These are phyloP conservation scores for Trichopoda pennipes DNA, from an alignment of 2,888 invertebrate genomes.

Conservation along the genomic window DNA sequence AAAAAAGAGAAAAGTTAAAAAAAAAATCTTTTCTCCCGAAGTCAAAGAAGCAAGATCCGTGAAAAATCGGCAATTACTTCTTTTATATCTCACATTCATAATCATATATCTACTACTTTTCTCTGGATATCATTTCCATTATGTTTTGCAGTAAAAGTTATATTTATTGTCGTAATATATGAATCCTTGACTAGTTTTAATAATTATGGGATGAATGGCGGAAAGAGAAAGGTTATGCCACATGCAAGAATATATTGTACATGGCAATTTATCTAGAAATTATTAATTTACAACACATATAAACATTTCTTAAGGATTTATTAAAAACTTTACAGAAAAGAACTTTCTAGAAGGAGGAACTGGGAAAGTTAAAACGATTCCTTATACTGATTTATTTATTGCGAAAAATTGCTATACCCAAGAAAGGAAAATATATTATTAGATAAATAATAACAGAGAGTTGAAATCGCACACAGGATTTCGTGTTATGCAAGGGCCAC, in stretches of 20 bases:
- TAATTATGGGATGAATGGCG: constrained; percentile 36
- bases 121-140: neutral
- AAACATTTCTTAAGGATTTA: neutral
- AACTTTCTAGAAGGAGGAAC: no score
- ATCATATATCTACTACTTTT: neutral
- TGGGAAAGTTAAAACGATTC: no score
- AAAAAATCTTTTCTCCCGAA: no score
- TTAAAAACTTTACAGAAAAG: no score
- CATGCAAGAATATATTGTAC: constrained; percentile 1
- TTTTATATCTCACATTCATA: neutral
- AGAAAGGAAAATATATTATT: no score
- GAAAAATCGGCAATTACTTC: neutral
- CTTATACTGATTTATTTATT: no score
- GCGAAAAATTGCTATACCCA: no score
- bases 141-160: neutral
- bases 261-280: constrained; percentile 37
- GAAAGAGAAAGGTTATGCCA: neutral
- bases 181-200: constrained; percentile 47
- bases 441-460: no score
- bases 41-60: no score
- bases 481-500: no score
- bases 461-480: no score
- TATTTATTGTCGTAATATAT: constrained; percentile 62
- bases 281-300: constrained; percentile 26
- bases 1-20: no score